These are phyloP conservation scores for Origma solitaria DNA, from an alignment of 2,113 vertebrate genomes.

Conservation along the genomic window DNA sequence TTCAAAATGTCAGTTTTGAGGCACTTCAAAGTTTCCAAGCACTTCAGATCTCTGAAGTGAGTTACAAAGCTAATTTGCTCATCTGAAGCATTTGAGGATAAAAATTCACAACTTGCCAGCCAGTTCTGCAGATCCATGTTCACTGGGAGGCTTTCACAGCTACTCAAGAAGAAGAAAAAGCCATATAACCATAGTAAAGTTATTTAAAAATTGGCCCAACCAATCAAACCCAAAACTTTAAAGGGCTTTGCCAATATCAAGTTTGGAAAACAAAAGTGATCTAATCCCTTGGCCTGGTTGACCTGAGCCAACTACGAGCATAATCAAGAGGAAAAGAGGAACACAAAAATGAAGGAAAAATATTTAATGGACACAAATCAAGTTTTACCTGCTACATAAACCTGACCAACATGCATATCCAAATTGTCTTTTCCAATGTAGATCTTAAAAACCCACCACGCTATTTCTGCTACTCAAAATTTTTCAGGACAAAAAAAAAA, in stretches of 20 bases:
- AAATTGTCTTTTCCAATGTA: neutral
- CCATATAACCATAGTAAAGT: neutral
- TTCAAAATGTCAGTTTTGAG: conserved; percentile 22
- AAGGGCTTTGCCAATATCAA: neutral
- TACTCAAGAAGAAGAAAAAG: neutral
- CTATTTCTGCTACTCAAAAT: neutral
- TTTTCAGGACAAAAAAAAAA: neutral
- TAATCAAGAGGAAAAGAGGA: neutral
- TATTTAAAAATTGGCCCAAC: neutral
- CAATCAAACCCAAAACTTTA: neutral
- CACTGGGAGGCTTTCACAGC: neutral
- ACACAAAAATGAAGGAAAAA: neutral
- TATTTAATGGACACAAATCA: accelerated
- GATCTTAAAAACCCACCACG: accelerated
- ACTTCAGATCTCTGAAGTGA: conserved; percentile 28
- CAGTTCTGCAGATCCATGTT: neutral
- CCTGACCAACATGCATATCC: neutral
- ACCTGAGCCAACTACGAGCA: neutral
- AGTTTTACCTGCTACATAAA: neutral
- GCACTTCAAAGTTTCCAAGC: conserved; percentile 14
- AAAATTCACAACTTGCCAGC: neutral
- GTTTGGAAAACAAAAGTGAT: neutral
- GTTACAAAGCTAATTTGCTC: conserved; percentile 22
- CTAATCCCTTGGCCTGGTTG: neutral
- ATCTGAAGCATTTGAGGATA: neutral